phyloP scores from a whole-genome alignment of 2,113 vertebrate genomes.

The Hypocryptadius cinnamomeus region DNA sequence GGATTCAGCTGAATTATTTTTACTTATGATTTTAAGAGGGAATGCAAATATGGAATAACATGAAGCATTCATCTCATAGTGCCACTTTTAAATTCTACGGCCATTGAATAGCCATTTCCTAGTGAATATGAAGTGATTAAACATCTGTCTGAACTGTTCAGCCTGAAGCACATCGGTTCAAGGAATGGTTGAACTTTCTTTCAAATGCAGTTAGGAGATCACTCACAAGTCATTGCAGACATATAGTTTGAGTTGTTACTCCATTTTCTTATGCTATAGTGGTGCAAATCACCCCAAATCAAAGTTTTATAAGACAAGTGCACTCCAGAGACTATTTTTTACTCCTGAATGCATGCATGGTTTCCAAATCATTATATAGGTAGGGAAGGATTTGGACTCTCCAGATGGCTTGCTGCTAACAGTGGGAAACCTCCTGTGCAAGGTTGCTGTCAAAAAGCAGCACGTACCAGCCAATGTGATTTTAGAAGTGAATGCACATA shows the following conservation, averaged over 20 bases:
- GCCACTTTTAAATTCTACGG: slow-evolving; percentile 6
- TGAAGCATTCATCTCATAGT: background rate
- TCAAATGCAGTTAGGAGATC: background rate
- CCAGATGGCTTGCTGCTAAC: slow-evolving; percentile 6
- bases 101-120: slow-evolving; percentile 52
- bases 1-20: slow-evolving; percentile 41
- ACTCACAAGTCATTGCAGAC: slow-evolving; percentile 16
- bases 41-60: background rate
- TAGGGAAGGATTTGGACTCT: background rate
- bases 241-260: background rate
- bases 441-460: background rate
- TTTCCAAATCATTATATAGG: background rate
- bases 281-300: slow-evolving; percentile 19
- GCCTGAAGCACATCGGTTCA: slow-evolving; percentile 26
- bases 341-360: background rate
- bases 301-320: slow-evolving; percentile 35
- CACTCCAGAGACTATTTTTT: slow-evolving; percentile 2
- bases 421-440: slow-evolving; percentile 1
- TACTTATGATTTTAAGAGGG: slow-evolving; percentile 14
- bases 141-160: slow-evolving; percentile 53
- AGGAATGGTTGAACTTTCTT: slow-evolving; percentile 38
- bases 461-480: background rate
- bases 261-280: slow-evolving; percentile 16
- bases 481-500: background rate
- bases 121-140: slow-evolving; percentile 44